phyloP scores from a whole-genome alignment of 2,113 vertebrate genomes.

The Thryonomys swinderianus region DNA sequence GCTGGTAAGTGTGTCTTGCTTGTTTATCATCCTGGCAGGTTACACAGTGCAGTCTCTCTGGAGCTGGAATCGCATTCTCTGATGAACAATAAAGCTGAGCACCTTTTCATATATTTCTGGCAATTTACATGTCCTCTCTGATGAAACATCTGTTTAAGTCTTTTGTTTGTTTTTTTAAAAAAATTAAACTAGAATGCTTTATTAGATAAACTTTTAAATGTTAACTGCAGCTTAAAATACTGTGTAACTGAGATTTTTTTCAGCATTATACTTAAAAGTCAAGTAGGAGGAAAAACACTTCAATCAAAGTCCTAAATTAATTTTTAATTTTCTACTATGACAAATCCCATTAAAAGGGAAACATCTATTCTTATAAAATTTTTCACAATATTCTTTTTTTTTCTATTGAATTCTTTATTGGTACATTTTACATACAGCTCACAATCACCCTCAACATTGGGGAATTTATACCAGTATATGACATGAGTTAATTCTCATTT shows the following conservation, averaged over 20 bases:
- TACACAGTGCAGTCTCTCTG: not conserved
- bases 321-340: constrained; percentile 33
- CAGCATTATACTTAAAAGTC: constrained; percentile 59
- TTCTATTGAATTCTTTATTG: too few relatives aligned
- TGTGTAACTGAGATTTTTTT: constrained; percentile 29
- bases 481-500: too few relatives aligned
- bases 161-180: not conserved
- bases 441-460: too few relatives aligned
- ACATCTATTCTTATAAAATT: constrained; percentile 58
- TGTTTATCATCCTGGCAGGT: not conserved
- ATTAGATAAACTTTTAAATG: constrained; percentile 68
- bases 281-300: constrained; percentile 41
- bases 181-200: constrained; percentile 43
- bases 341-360: constrained; percentile 52
- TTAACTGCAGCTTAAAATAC: constrained; percentile 65
- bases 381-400: not conserved
- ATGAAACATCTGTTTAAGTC: not conserved
- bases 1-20: not conserved
- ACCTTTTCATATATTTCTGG: not conserved
- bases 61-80: not conserved
- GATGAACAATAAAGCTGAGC: not conserved
- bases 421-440: too few relatives aligned
- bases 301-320: constrained; percentile 34
- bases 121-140: not conserved
- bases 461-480: too few relatives aligned